Evolutionary conservation across 2,888 invertebrate genomes (phyloP).

Genomic region (Endotricha flammealis): DNA sequence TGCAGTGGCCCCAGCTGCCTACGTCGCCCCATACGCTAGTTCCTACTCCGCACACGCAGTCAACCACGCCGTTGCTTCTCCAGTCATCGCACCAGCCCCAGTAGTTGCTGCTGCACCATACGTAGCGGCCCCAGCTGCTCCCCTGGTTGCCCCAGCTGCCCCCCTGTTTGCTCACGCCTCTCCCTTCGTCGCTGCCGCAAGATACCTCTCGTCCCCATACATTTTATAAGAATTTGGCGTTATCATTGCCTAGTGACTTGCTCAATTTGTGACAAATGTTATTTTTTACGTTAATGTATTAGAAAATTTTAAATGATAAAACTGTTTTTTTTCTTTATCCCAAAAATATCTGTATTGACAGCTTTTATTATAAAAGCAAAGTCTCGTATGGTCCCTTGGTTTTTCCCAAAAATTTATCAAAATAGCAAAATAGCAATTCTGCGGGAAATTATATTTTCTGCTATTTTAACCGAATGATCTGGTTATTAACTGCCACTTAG

Average conservation of each 20-base stretch:
- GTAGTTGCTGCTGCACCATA: slow-evolving; percentile 28
- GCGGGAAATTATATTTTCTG: no score
- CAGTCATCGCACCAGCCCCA: slow-evolving; percentile 68
- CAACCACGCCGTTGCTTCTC: slow-evolving; percentile 86
- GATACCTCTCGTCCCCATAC: slow-evolving; percentile 58
- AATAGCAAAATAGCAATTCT: no score
- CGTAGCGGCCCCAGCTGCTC: slow-evolving; percentile 27
- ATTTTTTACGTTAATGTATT: slow-evolving; percentile 29
- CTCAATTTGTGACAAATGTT: slow-evolving; percentile 42
- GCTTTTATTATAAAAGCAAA: no score
- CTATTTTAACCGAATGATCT: no score
- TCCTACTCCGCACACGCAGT: slow-evolving; percentile 86
- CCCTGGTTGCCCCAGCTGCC: slow-evolving; percentile 32
- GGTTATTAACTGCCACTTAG: no score
- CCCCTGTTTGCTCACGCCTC: slow-evolving; percentile 25
- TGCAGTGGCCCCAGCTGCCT: slow-evolving; percentile 78
- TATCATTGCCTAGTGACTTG: slow-evolving; percentile 71
- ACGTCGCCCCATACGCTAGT: slow-evolving; percentile 85
- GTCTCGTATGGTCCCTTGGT: no score
- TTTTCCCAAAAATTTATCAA: no score
- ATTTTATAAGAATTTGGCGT: slow-evolving; percentile 65
- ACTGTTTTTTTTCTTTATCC: neutral
- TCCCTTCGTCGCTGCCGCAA: slow-evolving; percentile 27
- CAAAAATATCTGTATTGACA: no score
- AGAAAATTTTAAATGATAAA: slow-evolving; percentile 16